Evolutionary conservation across 2,888 invertebrate species (phyloP), one percentile per base, ranked within the genome.

Genomic region (Agonum fuliginosum): DNA sequence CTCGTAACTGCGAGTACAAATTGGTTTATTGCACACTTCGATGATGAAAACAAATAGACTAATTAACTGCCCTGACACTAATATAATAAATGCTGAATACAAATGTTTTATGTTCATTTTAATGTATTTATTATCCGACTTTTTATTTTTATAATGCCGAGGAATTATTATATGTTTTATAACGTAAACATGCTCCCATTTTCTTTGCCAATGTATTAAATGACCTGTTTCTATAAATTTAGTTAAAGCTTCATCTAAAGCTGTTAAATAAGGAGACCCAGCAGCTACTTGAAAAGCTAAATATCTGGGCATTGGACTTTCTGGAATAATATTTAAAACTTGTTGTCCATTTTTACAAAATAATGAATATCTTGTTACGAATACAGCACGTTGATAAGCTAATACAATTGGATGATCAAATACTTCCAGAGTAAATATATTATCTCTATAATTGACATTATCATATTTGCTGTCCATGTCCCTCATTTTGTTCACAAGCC

Each of bases 211-310:
- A 34, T 51, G 10, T 27, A n/a, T 37, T 22, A 77, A 70, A 19
- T 70, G 51, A 24, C 77, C 77, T 14, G 51, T 30, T 70, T 77
- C 70, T 58, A 27, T 48, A 22, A 70, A 70, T 27, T 14, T 34
- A 27, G 27, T 22, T 19, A 77, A 37, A 34, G 54, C 22, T 43
- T 70, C 22, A 58, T 77, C 70, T 12, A 77, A 19, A 41, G 19
- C 19, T 41, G n/a, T 34, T 22, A 77, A 19, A n/a, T 70, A 77
- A 0, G 77, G 77, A 6, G 69, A 70, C 0, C 77, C 77, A 19
- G 34, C 77, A 24, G 77, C 17, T 19, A 77, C 70, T 77, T 77
- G 77, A 43, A 77, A 77, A 6, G 77, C 77, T 24, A 77, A 19
- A 24, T 70, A 58, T 24, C 58, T 19, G 12, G 77, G 77, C 22